These are phyloP conservation scores for Drosophila prosaltans DNA, from an alignment of 1,140 invertebrate species.

Conservation along the genomic window DNA sequence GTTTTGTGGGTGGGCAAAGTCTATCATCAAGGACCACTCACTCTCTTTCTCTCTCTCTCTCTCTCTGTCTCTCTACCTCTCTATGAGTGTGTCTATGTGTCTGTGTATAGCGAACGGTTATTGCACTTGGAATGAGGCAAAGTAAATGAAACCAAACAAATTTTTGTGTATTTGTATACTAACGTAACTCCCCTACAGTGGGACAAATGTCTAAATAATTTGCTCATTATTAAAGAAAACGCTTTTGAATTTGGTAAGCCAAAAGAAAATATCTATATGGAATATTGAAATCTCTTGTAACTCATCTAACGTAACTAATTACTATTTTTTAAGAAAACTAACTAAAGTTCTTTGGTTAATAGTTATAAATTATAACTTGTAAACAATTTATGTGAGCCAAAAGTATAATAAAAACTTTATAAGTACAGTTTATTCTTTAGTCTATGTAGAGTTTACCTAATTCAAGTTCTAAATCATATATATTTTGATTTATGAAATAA, in stretches of 20 bases:
- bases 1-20: slow-evolving; percentile 7
- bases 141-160: slow-evolving; percentile 67
- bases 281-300: too few relatives aligned
- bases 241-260: too few relatives aligned
- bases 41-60: background rate
- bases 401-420: too few relatives aligned
- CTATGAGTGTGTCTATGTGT: slow-evolving; percentile 15
- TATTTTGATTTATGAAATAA: background rate
- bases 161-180: slow-evolving; percentile 31
- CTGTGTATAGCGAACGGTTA: slow-evolving; percentile 29
- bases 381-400: too few relatives aligned
- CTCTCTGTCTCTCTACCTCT: background rate
- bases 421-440: too few relatives aligned
- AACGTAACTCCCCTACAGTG: slow-evolving; percentile 28
- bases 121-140: slow-evolving; percentile 51
- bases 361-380: too few relatives aligned
- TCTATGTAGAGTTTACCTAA: too few relatives aligned
- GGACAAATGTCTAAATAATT: background rate
- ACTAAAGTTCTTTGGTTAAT: too few relatives aligned
- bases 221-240: background rate
- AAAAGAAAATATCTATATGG: too few relatives aligned
- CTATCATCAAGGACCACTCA: background rate
- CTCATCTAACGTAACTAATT: too few relatives aligned
- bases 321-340: too few relatives aligned
- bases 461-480: too few relatives aligned